Evolutionary conservation across 2,888 invertebrate species (phyloP).

Genomic region (Neoaliturus tenellus): DNA sequence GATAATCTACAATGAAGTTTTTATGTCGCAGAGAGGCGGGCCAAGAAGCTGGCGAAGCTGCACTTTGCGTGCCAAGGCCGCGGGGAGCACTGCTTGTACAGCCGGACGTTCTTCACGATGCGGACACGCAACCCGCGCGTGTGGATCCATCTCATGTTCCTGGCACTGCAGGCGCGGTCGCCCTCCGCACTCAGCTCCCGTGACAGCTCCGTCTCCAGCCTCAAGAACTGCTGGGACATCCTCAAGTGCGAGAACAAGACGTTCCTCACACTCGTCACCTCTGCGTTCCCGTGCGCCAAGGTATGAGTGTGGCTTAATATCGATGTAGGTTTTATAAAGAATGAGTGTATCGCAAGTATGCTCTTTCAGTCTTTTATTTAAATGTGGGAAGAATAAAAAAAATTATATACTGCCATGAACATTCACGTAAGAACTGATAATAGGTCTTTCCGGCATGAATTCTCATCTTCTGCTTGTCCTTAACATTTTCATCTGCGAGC

Average conservation of each 20-base stretch:
- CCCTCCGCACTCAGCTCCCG: conserved; percentile 86
- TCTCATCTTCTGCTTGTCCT: too few species aligned
- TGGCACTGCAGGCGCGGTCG: conserved; percentile 91
- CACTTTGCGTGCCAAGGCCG: conserved; percentile 93
- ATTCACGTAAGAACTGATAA: too few species aligned
- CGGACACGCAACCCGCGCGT: conserved; percentile 88
- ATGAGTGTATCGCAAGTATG: too few species aligned
- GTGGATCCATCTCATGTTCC: conserved; percentile 98
- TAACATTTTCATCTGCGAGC: too few species aligned
- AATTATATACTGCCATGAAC: too few species aligned
- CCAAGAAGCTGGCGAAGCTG: conserved; percentile 91
- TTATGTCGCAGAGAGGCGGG: conserved; percentile 79
- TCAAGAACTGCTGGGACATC: conserved; percentile 96
- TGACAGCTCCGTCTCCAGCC: conserved; percentile 87
- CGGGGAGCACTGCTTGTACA: conserved; percentile 91
- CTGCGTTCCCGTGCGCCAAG: conserved; percentile 94
- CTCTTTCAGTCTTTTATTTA: too few species aligned
- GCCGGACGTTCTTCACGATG: conserved; percentile 86
- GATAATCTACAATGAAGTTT: too few species aligned
- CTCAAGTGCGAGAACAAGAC: conserved; percentile 94
- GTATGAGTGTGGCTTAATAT: too few species aligned
- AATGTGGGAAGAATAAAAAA: too few species aligned
- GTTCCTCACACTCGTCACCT: conserved; percentile 93
- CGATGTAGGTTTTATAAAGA: too few species aligned
- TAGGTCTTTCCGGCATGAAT: too few species aligned